Evolutionary conservation across 2,888 invertebrate species (phyloP).

Genomic region (Physocephala rufipes): DNA sequence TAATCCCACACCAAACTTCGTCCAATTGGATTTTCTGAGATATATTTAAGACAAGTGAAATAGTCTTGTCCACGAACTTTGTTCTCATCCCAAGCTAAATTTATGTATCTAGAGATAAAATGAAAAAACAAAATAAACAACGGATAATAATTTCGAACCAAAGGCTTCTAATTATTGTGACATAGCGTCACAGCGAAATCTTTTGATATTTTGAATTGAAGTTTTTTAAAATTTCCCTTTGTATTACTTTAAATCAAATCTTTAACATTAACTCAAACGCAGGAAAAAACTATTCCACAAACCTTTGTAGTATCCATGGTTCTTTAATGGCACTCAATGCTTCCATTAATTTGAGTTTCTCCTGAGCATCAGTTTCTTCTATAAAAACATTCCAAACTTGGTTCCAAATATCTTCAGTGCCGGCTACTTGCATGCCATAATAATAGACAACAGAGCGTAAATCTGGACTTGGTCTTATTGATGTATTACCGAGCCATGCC

Average conservation of each 20-base stretch:
- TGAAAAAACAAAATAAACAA: too few relatives aligned
- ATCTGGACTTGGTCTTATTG: conserved; percentile 70
- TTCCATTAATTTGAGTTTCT: conserved; percentile 75
- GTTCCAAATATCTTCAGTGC: conserved; percentile 75
- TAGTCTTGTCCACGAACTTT: conserved; percentile 86
- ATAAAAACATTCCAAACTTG: conserved; percentile 75
- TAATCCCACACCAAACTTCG: conserved; percentile 82
- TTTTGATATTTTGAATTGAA: neutral
- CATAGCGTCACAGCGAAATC: neutral
- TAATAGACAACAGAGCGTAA: conserved; percentile 73
- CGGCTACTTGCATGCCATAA: conserved; percentile 74
- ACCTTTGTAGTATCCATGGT: conserved; percentile 74
- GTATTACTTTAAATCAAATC: too few relatives aligned
- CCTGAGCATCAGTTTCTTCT: conserved; percentile 78
- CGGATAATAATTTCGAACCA: neutral
- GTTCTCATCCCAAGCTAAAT: conserved; percentile 75
- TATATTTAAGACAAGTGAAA: conserved; percentile 72
- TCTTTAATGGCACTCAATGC: conserved; percentile 77
- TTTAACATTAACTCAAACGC: too few relatives aligned
- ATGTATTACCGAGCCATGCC: conserved; percentile 69
- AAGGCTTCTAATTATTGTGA: neutral
- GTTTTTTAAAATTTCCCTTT: neutral
- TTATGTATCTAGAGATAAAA: conserved; percentile 70
- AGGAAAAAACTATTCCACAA: conserved; percentile 45
- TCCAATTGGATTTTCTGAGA: conserved; percentile 79